phyloP scores from a whole-genome alignment of 2,797 vertebrate species.

The Acanthurus leucopareius region DNA sequence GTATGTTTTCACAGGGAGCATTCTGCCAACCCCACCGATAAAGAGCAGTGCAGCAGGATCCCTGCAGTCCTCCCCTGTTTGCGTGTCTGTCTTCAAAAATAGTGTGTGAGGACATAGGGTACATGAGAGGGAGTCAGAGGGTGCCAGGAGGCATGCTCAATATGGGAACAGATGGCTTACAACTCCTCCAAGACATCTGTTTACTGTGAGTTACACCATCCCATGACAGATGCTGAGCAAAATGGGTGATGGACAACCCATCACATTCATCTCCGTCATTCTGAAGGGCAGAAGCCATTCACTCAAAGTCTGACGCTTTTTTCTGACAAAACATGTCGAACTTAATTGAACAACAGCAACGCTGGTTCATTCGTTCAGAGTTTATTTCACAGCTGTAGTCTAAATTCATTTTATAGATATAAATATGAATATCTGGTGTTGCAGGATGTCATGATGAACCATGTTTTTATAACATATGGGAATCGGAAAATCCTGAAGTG shows the following conservation, averaged over 20 bases:
- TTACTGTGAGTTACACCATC: constrained; percentile 47
- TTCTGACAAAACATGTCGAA: not conserved
- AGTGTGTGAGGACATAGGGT: constrained; percentile 38
- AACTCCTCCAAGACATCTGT: constrained; percentile 73
- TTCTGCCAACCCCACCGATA: constrained; percentile 5
- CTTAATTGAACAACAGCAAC: not conserved
- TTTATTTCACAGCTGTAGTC: not conserved
- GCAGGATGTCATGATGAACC: not conserved
- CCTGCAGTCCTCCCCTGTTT: not conserved
- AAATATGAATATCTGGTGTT: not conserved
- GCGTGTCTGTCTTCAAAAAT: not conserved
- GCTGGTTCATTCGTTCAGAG: no score
- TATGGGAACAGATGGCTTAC: constrained; percentile 63
- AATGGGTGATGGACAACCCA: constrained; percentile 23
- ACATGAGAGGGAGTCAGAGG: constrained; percentile 25
- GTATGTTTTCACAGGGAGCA: not conserved
- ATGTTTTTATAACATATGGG: not conserved
- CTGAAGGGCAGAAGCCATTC: not conserved
- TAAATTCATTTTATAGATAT: no score
- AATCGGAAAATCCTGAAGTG: not conserved
- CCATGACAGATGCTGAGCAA: constrained; percentile 36
- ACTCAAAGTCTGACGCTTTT: not conserved
- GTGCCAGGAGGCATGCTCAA: constrained; percentile 40
- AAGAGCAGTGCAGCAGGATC: constrained; percentile 12
- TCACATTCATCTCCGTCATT: constrained; percentile 1